Evolutionary conservation across 2,797 vertebrate species (phyloP), one percentile per base, ranked within the genome.

Genomic region (Rachycentron canadum): DNA sequence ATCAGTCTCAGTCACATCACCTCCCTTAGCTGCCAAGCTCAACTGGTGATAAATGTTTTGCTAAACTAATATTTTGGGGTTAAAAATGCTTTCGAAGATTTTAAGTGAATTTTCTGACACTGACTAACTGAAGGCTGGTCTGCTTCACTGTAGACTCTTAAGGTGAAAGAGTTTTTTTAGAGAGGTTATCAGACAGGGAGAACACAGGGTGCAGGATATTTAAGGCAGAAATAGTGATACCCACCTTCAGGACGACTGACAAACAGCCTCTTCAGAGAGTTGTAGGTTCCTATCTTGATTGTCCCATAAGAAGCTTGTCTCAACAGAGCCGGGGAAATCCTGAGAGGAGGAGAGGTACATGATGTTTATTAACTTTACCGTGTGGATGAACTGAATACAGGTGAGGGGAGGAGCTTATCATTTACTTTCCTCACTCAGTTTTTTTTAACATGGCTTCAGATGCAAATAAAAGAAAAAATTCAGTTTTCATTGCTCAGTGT

Each of bases 261-360:
- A 5, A 99, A 99, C 73, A 98, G 92, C 77, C 96, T 96, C 92
- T 99, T 99, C 89, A 99, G 85, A 57, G 97, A 97, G 91, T 99
- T 97, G 91, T 99, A 99, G 13, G 97, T 99, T 66, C 98, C 98
- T 2, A 99, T 99, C 95, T 99, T 99, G 87, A 99, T 98, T 62
- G 98, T 99, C 78, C 98, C 98, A 0, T 99, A 99, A 0, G 98
- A 99, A 0, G 98, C 98, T 88, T 99, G 98, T 65, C 98, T 94
- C 78, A 99, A 87, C 69, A 99, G 91, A 0, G 98, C 98, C 0
- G 98, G 98, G 7, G 97, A 97, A 8, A 99, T 99, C 91, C 98
- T 98, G 89, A 3, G 41, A 55, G 40, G 23, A 55, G 40, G 23
- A 81, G 45, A 52, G 23, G 26, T 1, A 21, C 34, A 14, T 59